Conservation (phyloP, 2,113 vertebrate genomes). For the Pangasianodon hypophthalmus region DNA sequence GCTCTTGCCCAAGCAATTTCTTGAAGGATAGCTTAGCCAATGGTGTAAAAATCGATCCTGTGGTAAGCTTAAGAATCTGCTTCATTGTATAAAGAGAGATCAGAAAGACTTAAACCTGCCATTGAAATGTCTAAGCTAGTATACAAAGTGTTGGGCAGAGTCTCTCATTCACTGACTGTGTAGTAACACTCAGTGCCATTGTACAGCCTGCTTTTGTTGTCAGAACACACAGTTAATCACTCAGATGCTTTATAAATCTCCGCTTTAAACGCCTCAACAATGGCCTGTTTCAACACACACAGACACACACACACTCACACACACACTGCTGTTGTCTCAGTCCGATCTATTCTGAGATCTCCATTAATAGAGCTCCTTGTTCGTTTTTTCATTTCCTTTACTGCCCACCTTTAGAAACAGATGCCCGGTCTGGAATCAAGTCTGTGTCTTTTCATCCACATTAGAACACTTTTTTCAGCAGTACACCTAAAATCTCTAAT, state of each 20-base stretch:
- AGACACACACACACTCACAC: background rate
- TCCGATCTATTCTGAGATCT: background rate
- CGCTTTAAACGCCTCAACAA: background rate
- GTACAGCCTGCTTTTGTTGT: slow-evolving; percentile 22
- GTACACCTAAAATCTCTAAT: background rate
- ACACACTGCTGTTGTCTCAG: background rate
- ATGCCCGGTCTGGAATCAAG: background rate
- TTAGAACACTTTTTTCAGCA: background rate
- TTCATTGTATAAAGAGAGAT: background rate
- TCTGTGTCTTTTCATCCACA: background rate
- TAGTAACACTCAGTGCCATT: slow-evolving; percentile 24
- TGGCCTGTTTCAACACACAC: slow-evolving; percentile 1
- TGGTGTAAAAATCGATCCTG: background rate
- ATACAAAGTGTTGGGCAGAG: slow-evolving; percentile 9
- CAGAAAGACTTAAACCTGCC: background rate
- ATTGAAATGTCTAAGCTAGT: slow-evolving; percentile 23
- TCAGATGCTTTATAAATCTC: slow-evolving; percentile 22
- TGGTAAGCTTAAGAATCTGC: background rate
- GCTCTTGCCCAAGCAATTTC: background rate
- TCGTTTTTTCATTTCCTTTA: slow-evolving; percentile 18
- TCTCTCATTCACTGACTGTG: background rate
- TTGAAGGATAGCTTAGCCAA: background rate
- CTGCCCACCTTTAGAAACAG: background rate
- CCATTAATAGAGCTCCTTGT: slow-evolving; percentile 30
- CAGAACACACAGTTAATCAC: slow-evolving; percentile 28